These are phyloP conservation scores for Gracilinanus agilis DNA, from an alignment of 2,113 vertebrate species.

Conservation along the genomic window DNA sequence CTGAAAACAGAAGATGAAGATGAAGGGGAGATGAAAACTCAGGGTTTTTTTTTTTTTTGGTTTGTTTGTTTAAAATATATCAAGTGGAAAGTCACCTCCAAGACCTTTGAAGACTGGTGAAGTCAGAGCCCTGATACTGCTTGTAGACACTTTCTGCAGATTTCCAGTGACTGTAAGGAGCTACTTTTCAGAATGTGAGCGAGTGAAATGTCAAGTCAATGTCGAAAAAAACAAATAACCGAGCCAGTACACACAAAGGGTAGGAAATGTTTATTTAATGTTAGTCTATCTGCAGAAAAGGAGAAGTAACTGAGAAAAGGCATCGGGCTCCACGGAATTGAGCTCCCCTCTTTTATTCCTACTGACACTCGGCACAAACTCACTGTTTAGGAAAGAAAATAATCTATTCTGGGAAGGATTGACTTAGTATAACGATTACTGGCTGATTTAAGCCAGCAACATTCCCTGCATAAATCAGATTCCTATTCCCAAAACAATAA, in stretches of 20 bases:
- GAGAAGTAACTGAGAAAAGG: too few relatives aligned
- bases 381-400: conserved; percentile 16
- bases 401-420: neutral
- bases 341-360: neutral
- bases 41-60: neutral
- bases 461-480: neutral
- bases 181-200: neutral
- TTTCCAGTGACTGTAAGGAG: neutral
- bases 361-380: neutral
- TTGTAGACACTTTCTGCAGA: neutral
- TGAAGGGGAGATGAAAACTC: neutral
- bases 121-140: neutral
- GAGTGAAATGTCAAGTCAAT: neutral
- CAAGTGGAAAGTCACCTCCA: neutral
- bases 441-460: conserved; percentile 23
- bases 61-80: neutral
- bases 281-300: neutral
- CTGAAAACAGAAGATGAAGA: neutral
- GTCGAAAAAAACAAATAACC: neutral
- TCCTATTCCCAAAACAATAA: conserved; percentile 31
- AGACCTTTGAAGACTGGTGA: neutral
- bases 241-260: neutral
- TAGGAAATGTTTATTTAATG: neutral
- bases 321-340: neutral
- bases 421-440: conserved; percentile 13